phyloP scores from a whole-genome alignment of 2,888 invertebrate species.

The Scrobipalpa costella region DNA sequence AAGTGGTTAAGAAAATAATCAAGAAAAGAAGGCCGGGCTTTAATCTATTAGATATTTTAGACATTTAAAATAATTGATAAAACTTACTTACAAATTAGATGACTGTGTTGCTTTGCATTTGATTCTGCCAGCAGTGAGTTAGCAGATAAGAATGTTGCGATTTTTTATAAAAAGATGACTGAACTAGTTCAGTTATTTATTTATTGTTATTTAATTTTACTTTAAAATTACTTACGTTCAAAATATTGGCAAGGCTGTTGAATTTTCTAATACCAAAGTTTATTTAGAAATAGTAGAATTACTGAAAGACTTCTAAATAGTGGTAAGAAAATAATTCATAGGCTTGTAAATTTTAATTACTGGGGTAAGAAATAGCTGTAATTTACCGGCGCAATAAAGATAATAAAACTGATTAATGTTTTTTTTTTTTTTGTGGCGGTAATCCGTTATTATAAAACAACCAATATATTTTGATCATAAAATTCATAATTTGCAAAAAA shows the following conservation, averaged over 20 bases:
- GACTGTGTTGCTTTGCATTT: constrained; percentile 32
- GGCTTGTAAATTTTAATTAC: constrained; percentile 18
- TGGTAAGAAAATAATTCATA: neutral
- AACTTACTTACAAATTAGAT: constrained; percentile 58
- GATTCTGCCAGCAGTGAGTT: constrained; percentile 15
- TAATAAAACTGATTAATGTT: neutral
- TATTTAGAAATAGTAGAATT: neutral
- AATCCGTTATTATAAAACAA: neutral
- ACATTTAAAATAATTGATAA: constrained; percentile 52
- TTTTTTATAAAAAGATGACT: constrained; percentile 11
- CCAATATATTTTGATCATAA: too few relatives aligned
- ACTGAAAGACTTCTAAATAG: neutral
- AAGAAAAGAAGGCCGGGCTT: constrained; percentile 67
- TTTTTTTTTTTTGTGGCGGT: neutral
- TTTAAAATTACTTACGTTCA: neutral
- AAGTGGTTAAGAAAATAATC: constrained; percentile 66
- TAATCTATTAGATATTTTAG: constrained; percentile 71
- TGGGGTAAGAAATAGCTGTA: neutral
- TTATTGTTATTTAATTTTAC: constrained; percentile 5
- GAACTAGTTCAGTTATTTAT: neutral
- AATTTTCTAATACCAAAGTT: constrained; percentile 17
- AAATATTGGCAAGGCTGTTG: constrained; percentile 6
- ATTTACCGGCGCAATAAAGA: constrained; percentile 17
- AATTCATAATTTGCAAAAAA: too few relatives aligned
- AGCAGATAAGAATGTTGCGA: constrained; percentile 21